Evolutionary conservation across 2,113 vertebrate species (phyloP).

Genomic region (Tretioscincus oriximinensis): DNA sequence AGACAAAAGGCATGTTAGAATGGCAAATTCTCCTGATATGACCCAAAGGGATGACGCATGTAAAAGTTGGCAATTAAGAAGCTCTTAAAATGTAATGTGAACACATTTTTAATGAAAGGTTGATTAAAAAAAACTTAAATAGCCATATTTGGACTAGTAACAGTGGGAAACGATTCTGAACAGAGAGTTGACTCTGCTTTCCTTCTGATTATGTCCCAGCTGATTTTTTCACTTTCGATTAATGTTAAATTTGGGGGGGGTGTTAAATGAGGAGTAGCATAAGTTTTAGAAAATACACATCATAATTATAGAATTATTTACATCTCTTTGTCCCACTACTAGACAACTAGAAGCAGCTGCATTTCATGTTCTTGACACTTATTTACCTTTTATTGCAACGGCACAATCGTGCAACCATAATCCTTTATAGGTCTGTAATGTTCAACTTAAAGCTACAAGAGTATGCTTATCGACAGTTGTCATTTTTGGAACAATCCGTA

Average conservation of each 20-base stretch:
- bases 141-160: not conserved
- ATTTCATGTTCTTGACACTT: not conserved
- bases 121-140: not conserved
- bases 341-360: not conserved
- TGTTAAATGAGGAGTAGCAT: no score
- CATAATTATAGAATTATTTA: not conserved
- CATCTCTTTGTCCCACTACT: not conserved
- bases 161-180: not conserved
- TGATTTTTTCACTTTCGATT: not conserved
- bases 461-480: not conserved
- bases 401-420: not conserved
- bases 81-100: no score
- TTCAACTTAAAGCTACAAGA: not conserved
- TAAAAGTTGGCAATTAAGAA: not conserved
- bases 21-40: not conserved
- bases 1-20: not conserved
- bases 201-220: not conserved
- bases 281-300: not conserved
- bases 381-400: not conserved
- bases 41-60: not conserved
- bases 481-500: not conserved
- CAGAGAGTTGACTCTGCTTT: not conserved
- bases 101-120: not conserved
- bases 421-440: not conserved
- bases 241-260: not conserved